Conservation (phyloP, 2,113 vertebrate genomes). For the Carassius auratus region DNA sequence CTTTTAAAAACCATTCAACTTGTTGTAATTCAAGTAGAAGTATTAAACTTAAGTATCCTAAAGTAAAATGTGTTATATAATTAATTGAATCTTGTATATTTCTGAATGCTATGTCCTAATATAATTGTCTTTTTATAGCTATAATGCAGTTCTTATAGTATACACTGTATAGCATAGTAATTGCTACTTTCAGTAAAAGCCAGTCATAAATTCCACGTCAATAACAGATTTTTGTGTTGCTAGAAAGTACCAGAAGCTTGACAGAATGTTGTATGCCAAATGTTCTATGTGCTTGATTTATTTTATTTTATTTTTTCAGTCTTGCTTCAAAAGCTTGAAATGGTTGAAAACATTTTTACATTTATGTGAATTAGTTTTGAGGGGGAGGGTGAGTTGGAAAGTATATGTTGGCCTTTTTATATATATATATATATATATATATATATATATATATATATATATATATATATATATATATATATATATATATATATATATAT, state of each 20-base stretch:
- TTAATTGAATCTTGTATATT: not conserved
- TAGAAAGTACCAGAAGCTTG: not conserved
- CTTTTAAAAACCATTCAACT: conserved; percentile 11
- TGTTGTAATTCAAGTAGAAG: conserved; percentile 34
- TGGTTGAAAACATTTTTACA: not conserved
- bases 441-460: too few species aligned
- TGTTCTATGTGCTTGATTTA: not conserved
- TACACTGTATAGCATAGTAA: not conserved
- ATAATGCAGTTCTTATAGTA: not conserved
- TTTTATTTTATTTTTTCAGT: not conserved
- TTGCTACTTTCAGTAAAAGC: not conserved
- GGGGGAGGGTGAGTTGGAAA: too few species aligned
- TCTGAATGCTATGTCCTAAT: not conserved
- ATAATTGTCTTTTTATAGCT: not conserved
- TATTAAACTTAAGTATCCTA: not conserved
- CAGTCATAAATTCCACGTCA: not conserved
- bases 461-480: too few species aligned
- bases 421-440: too few species aligned
- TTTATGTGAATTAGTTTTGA: not conserved
- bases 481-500: too few species aligned
- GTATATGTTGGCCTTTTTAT: too few species aligned
- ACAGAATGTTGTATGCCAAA: not conserved
- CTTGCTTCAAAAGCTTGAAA: not conserved
- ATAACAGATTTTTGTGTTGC: not conserved
- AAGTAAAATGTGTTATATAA: not conserved